Percentiles rank a stretch among this genome's conserved stretches.
phyloP scores from a whole-genome alignment of 2,797 vertebrate species.

The Lerista edwardsae region DNA sequence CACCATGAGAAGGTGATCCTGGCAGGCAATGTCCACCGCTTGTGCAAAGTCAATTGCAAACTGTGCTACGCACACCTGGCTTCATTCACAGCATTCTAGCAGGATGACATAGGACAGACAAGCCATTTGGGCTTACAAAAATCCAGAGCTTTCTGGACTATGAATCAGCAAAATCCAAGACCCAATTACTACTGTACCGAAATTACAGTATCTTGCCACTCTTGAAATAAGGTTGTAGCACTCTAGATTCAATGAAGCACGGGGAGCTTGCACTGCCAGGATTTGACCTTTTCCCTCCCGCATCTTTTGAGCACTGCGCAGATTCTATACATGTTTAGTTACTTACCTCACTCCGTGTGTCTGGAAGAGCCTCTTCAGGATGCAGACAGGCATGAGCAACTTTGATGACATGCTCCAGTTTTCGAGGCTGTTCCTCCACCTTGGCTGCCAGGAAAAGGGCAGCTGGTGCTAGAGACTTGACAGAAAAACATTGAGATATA shows the following conservation, averaged over 20 bases:
- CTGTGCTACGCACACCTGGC: background rate
- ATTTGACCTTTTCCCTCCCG: constrained; percentile 12
- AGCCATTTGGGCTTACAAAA: constrained; percentile 27
- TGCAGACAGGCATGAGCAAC: constrained; percentile 92
- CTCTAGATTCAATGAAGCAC: background rate
- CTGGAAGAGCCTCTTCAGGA: constrained; percentile 88
- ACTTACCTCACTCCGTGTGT: constrained; percentile 89
- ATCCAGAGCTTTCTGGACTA: background rate
- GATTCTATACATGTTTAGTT: background rate
- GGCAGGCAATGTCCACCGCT: constrained; percentile 11
- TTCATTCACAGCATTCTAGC: constrained; percentile 1
- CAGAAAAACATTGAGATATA: constrained; percentile 17
- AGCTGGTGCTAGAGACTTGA: constrained; percentile 87
- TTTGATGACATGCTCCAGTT: constrained; percentile 93
- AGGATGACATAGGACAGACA: constrained; percentile 15
- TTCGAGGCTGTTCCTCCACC: constrained; percentile 93
- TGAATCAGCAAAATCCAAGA: background rate
- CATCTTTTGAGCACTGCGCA: background rate
- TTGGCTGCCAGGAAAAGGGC: constrained; percentile 93
- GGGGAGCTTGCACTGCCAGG: constrained; percentile 17
- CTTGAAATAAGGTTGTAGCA: background rate
- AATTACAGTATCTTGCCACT: background rate
- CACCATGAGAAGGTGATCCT: constrained; percentile 1
- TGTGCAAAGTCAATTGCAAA: background rate
- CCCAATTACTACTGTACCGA: background rate